These are phyloP conservation scores for Erebia ligea DNA, from an alignment of 2,888 invertebrate species.

Conservation along the genomic window DNA sequence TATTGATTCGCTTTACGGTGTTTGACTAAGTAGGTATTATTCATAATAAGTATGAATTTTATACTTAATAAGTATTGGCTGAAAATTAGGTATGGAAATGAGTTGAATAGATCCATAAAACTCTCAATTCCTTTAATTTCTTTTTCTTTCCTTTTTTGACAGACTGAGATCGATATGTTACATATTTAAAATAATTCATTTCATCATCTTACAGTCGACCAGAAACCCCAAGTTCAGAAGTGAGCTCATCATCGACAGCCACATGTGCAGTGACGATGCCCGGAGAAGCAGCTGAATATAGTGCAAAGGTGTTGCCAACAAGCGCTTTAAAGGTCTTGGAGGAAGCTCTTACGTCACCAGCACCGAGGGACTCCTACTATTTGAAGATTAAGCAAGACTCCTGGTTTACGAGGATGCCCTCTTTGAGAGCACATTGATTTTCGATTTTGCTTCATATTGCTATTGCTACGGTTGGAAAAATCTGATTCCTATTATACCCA, in stretches of 20 bases:
- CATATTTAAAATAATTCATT: conserved; percentile 10
- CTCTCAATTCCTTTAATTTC: no score
- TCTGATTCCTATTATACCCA: neutral
- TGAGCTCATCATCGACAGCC: conserved; percentile 65
- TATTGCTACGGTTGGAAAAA: neutral
- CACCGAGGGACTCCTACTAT: conserved; percentile 81
- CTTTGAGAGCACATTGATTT: conserved; percentile 64
- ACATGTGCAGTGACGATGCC: conserved; percentile 80
- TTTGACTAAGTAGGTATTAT: no score
- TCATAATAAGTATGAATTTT: no score
- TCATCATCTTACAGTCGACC: conserved; percentile 65
- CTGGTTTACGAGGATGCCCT: conserved; percentile 81
- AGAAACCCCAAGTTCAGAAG: conserved; percentile 75
- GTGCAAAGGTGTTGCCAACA: conserved; percentile 84
- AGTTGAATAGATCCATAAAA: no score
- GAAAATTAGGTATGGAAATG: no score
- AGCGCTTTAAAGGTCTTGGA: conserved; percentile 85
- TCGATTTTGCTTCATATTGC: neutral
- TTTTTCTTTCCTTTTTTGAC: no score
- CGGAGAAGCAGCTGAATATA: conserved; percentile 85
- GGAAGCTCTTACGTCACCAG: conserved; percentile 83
- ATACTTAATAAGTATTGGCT: no score
- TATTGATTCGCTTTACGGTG: no score
- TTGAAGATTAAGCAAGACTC: conserved; percentile 78
- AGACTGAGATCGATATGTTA: neutral